These are phyloP conservation scores for Gymnosoma rotundatum DNA, from an alignment of 2,888 invertebrate genomes.

Conservation along the genomic window DNA sequence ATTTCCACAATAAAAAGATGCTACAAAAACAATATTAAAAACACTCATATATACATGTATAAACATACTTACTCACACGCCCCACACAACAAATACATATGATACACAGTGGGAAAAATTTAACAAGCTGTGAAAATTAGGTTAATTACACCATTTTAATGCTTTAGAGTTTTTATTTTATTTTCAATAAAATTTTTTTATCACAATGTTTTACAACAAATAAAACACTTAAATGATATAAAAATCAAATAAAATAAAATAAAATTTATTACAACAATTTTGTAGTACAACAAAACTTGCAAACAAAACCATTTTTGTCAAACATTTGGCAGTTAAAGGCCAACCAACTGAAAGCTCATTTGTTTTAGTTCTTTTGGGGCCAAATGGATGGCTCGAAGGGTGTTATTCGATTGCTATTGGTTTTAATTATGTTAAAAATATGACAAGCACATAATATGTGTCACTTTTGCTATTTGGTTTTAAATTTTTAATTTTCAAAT, in stretches of 20 bases:
- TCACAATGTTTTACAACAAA: slow-evolving; percentile 46
- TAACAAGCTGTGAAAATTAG: slow-evolving; percentile 70
- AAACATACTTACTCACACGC: neutral
- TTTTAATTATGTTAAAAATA: slow-evolving; percentile 47
- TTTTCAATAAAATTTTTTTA: slow-evolving; percentile 9
- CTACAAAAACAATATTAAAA: slow-evolving; percentile 19
- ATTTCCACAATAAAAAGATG: slow-evolving; percentile 22
- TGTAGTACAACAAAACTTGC: slow-evolving; percentile 34
- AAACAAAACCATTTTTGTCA: slow-evolving; percentile 46
- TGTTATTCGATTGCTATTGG: slow-evolving; percentile 10
- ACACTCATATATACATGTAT: neutral
- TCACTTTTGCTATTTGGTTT: slow-evolving; percentile 50
- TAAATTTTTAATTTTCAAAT: slow-evolving; percentile 1
- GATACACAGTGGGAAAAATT: slow-evolving; percentile 50
- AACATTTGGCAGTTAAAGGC: slow-evolving; percentile 57
- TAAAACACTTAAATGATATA: slow-evolving; percentile 35
- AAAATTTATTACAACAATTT: slow-evolving; percentile 44
- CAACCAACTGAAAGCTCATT: slow-evolving; percentile 14
- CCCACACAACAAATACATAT: neutral
- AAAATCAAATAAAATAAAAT: slow-evolving; percentile 13
- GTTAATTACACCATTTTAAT: slow-evolving; percentile 65
- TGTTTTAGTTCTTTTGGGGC: slow-evolving; percentile 5
- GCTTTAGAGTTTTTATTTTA: neutral
- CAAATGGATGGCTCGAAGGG: neutral
- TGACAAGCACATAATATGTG: slow-evolving; percentile 62